phyloP scores from a whole-genome alignment of 2,113 vertebrate genomes.

The Mirza zaza region DNA sequence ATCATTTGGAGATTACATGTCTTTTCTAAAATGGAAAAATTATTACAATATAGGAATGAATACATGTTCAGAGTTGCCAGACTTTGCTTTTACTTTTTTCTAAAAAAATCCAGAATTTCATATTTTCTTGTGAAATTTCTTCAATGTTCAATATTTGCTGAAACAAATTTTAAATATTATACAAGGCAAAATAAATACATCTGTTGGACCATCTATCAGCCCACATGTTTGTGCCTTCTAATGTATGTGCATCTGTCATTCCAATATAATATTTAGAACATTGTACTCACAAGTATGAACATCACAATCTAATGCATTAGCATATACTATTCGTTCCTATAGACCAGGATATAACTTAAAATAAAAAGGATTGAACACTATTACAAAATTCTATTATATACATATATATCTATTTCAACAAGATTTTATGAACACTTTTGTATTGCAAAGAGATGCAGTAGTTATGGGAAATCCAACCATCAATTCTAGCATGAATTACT shows the following conservation, averaged over 20 bases:
- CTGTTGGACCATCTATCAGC: background rate
- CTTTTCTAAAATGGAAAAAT: conserved; percentile 11
- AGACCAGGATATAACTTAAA: background rate
- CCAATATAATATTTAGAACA: background rate
- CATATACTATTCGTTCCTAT: background rate
- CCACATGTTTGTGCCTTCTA: background rate
- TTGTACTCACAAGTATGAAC: background rate
- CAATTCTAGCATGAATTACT: background rate
- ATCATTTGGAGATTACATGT: background rate
- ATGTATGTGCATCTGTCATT: background rate
- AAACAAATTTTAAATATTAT: conserved; percentile 2
- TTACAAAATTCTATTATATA: background rate
- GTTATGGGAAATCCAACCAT: background rate
- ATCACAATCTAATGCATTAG: conserved; percentile 4
- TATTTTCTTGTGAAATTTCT: conserved; percentile 9
- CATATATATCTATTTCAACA: background rate
- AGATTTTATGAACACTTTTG: conserved; percentile 38
- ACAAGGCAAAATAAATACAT: conserved; percentile 7
- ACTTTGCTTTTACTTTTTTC: background rate
- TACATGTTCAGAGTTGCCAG: background rate
- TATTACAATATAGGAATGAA: background rate
- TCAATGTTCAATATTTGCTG: background rate
- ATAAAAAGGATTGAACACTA: background rate
- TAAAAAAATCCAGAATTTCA: background rate
- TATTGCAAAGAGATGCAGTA: background rate